A percentile compares a stretch with the other conserved stretches of the same genome.
Evolutionary conservation across 2,113 vertebrate species (phyloP).

Genomic region (Pheucticus melanocephalus): DNA sequence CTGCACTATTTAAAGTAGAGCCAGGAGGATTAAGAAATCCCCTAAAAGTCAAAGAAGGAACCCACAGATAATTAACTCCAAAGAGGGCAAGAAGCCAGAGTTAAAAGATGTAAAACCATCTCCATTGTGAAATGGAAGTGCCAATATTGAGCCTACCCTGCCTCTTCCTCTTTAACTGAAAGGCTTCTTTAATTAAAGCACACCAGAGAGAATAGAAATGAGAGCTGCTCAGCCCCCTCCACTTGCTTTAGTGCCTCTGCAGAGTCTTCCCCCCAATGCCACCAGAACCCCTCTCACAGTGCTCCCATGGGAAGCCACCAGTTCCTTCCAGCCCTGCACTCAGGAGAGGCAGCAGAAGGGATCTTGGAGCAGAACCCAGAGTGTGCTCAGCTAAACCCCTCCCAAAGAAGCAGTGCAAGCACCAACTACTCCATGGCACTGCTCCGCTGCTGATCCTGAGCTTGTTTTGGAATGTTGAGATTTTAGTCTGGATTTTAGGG

Average conservation of each 20-base stretch:
- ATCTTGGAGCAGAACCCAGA: not conserved
- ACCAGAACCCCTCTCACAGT: not conserved
- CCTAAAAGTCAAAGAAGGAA: not conserved
- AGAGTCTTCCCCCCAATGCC: not conserved
- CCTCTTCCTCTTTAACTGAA: not conserved
- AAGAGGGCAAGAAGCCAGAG: not conserved
- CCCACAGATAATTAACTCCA: not conserved
- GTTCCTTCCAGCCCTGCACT: not conserved
- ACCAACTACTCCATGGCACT: not conserved
- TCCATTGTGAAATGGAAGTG: not conserved
- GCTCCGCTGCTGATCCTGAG: not conserved
- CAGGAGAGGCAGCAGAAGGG: not conserved
- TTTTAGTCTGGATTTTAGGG: not conserved
- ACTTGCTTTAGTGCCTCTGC: not conserved
- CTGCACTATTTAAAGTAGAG: not conserved
- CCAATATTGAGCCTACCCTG: not conserved
- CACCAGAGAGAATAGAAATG: not conserved
- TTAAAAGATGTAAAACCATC: not conserved
- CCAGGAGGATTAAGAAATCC: not conserved
- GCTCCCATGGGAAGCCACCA: not conserved
- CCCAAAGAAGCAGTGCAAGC: not conserved
- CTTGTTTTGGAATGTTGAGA: not conserved
- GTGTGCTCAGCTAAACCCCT: not conserved
- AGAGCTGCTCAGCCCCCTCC: not conserved
- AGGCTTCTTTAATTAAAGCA: not conserved